Evolutionary conservation across 2,888 invertebrate genomes (phyloP), one percentile per base, ranked within the genome.

Genomic region (Muscina levida): DNA sequence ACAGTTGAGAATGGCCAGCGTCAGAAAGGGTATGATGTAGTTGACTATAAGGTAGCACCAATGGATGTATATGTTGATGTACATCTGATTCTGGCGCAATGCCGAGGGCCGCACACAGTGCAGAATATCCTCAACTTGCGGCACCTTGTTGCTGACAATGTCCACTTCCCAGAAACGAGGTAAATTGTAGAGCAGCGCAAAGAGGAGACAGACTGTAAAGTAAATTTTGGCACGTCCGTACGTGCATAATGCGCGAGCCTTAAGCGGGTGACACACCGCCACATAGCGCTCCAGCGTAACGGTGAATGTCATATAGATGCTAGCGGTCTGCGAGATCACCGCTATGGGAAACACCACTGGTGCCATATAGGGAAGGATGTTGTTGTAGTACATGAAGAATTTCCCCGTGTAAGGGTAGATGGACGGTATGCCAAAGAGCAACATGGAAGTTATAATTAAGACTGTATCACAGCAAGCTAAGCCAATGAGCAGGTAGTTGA

Each of bases 31-130:
- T 85, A 98, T 93, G 85, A 97, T 93, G 91, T 98, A 98, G 93
- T 98, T 97, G 86, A 98, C 95, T 82, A 98, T 93, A 86, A 98
- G 93, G 91, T 98, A 98, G 91, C 97, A 93, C 96, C 98, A 98
- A 89, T 97, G 95, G 82, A 97, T 96, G 91, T 98, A 99, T 51
- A 98, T 93, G 46, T 94, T 93, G 77, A 95, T 94, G 91, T 98
- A 98, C 0, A 93, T 90, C 24, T 92, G 91, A 88, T 96, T 93
- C 79, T 92, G 92, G 82, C 97, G 93, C 83, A 96, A 89, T 17
- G 91, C 90, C 71, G 96, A 94, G 10, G 95, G 94, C 13, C 91
- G 91, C 70, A 95, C 93, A 89, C 95, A 95, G 90, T 95, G 95
- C 59, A 96, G 91, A 75, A 93, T 92, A 84, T 93, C 93, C 85